Conservation (phyloP, 2,113 vertebrate genomes). For the Pampusana beccarii region DNA sequence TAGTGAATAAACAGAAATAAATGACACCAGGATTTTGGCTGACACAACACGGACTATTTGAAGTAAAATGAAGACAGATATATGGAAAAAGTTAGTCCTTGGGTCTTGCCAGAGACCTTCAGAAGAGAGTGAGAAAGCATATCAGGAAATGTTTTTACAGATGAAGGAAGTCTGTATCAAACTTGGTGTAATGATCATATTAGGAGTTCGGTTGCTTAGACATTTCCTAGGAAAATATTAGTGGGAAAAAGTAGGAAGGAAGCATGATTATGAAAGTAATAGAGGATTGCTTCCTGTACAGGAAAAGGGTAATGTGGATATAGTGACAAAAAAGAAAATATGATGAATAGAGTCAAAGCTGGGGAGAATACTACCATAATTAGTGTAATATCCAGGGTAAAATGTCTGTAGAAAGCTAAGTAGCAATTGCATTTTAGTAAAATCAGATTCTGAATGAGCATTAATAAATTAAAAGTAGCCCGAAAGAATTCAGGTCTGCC, state of each 20-base stretch:
- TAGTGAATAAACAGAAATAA: constrained; percentile 52
- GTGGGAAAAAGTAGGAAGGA: constrained; percentile 25
- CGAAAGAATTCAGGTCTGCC: background rate
- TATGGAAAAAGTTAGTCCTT: constrained; percentile 31
- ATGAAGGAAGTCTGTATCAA: constrained; percentile 56
- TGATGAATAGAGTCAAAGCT: background rate
- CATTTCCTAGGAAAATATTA: constrained; percentile 50
- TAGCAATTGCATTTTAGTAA: background rate
- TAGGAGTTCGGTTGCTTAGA: constrained; percentile 10
- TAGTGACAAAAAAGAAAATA: background rate
- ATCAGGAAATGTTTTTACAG: constrained; percentile 60
- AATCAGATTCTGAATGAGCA: background rate
- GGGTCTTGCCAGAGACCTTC: constrained; percentile 11
- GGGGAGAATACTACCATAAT: background rate
- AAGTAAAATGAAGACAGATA: constrained; percentile 38
- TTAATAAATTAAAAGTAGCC: background rate
- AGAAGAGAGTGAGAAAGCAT: constrained; percentile 21
- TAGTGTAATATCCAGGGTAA: background rate
- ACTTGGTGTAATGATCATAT: background rate
- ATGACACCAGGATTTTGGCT: constrained; percentile 34
- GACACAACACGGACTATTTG: background rate
- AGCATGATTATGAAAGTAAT: background rate
- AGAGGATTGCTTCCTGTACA: constrained; percentile 26
- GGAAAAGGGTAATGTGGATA: background rate
- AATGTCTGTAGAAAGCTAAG: background rate